Base-by-base conservation (phyloP, 2,113 vertebrate species). In the Pteruthius melanotis region DNA sequence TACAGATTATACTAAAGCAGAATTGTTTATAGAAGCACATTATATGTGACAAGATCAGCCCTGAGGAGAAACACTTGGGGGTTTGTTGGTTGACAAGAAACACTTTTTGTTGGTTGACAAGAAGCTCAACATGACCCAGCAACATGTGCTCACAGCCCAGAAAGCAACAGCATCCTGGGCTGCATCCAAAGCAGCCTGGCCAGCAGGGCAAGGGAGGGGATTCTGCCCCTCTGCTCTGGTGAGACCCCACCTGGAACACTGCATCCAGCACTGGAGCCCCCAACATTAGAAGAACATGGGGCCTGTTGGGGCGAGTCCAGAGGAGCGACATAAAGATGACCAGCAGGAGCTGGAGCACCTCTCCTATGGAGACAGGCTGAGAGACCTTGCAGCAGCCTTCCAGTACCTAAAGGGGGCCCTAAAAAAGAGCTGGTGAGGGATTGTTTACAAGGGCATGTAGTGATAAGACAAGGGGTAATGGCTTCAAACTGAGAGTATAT, bases 121-220 rank as follows among this genome's bases (percentile, higher is more conserved):
- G 52, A 45, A 7, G 13, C 11, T 60, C 45, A 53, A 52, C 52
- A 15, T 20, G 37, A 60, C 16, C 11, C 33, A 39, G 53, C 20
- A 5, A 75, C 0, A 11, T 0, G 28, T 2, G 2, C 31, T 42
- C 10, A 0, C 3, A 60, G 53, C 15, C 20, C 45, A 44, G 13
- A 68, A 37, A 45, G 44, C 45, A 50, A 21, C 30, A 63, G 45
- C 31, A 52, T 10, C 27, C 60, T 39, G 28, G 6, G 53, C 28
- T 60, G 53, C 33, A n/a, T n/a, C 53, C 44, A 75, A 14, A 82
- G 69, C 45, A 61, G 4, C 0, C 0, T 5, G 28, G 39, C 3
- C 74, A 39, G 19, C 28, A 74, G 37, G 44, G 39, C 2, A 0
- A 39, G 23, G 33, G 21, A 59, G 31, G 6, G 21, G 14, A 64